Base-by-base conservation (phyloP, 2,888 invertebrate genomes). In the Parnassius mnemosyne region DNA sequence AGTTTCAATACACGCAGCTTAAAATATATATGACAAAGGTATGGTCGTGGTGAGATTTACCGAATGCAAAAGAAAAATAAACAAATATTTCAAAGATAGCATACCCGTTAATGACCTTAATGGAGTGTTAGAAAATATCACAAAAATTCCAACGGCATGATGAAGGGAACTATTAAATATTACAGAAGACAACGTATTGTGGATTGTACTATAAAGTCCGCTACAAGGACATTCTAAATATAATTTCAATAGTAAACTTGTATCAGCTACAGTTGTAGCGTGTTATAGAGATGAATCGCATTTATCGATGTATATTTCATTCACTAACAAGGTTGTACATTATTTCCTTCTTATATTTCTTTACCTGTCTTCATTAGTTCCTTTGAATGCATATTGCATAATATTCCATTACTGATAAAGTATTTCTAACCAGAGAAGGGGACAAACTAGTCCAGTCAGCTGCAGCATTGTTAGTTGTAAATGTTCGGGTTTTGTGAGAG, bases 171-270 rank as follows among this genome's bases (percentile, higher is more conserved):
- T 57, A 66, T 66, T 65, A 68, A 69, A 68, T 60, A 59, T 66
- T 64, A 68, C 65, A 66, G 65, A 68, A 64, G 66, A 68, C 65
- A 61, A 56, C 63, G 65, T 62, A 65, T 65, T 57, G 57, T 63
- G 57, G 60, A 63, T 60, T 61, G 60, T 60, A 67, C 59, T 61
- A 67, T 64, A 66, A 67, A 68, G 57, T 53, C 62, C 16, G 53
- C 25, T 53, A 49, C 66, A 70, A 70, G 71, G 71, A 70, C 70
- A 65, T 34, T 58, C 70, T 68, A 69, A 70, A 69, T 69, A 69
- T 69, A 69, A 69, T 65, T 66, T 66, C 60, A 62, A 63, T 65
- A 65, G 65, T 68, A 68, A 68, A 68, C 62, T 60, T 64, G 62
- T 65, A 64, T 67, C 58, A 59, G 63, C 43, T 61, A 61, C 58